Evolutionary conservation across 2,797 vertebrate species (phyloP).

Genomic region (Acrocephalus scirpaceus): DNA sequence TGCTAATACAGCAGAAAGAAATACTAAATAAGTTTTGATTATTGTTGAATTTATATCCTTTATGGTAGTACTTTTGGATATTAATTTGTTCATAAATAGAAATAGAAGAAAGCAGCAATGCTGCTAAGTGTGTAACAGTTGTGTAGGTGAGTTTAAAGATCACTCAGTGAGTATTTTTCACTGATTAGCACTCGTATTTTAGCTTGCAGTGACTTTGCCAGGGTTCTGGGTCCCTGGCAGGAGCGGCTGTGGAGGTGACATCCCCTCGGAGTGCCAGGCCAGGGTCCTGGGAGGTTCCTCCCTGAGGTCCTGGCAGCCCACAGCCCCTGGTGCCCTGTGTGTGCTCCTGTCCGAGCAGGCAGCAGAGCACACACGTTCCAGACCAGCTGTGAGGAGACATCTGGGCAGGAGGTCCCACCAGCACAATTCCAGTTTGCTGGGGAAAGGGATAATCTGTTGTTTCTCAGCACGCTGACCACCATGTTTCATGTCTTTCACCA

Average conservation of each 20-base stretch:
- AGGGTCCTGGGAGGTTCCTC: neutral
- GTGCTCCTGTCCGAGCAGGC: fast-evolving
- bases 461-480: neutral
- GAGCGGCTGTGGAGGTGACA: neutral
- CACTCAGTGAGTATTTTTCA: neutral
- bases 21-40: neutral
- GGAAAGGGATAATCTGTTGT: neutral
- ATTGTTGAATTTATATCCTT: neutral
- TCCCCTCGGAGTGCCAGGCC: neutral
- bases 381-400: fast-evolving
- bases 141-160: neutral
- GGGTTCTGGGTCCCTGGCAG: neutral
- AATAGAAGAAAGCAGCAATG: neutral
- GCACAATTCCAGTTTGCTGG: neutral
- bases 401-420: neutral
- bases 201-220: neutral
- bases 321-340: neutral
- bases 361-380: fast-evolving
- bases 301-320: neutral
- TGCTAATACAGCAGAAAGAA: neutral
- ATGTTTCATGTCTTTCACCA: fast-evolving
- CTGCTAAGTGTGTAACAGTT: neutral
- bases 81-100: neutral
- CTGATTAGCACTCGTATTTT: fast-evolving
- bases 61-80: neutral